A percentile compares a stretch with the other conserved stretches of the same genome.
Evolutionary conservation across 2,113 vertebrate genomes (phyloP).

Genomic region (Tricholaema leucomelas): DNA sequence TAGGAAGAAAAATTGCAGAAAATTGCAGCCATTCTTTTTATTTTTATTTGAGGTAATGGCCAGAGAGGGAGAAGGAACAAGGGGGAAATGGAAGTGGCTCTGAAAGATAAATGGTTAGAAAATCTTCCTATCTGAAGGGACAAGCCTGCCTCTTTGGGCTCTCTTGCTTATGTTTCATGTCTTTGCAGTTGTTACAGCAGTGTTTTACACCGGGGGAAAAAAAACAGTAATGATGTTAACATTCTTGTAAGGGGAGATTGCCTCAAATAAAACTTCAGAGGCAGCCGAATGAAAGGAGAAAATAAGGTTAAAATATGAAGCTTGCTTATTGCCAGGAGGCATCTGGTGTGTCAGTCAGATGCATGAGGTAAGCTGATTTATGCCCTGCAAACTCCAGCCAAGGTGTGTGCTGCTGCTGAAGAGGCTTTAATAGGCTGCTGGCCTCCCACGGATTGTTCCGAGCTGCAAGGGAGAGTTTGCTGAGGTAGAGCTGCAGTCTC

Average conservation of each 20-base stretch:
- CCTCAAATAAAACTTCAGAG: constrained; percentile 71
- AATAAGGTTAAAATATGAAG: constrained; percentile 69
- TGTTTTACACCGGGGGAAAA: constrained; percentile 18
- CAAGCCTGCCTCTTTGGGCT: neutral
- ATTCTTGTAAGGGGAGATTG: constrained; percentile 61
- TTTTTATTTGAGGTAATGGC: constrained; percentile 70
- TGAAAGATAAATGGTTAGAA: constrained; percentile 55
- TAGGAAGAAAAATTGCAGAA: constrained; percentile 75
- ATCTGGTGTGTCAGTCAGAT: constrained; percentile 65
- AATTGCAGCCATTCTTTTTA: constrained; percentile 77
- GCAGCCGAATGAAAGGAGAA: constrained; percentile 60
- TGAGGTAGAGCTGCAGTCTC: neutral
- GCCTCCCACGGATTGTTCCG: constrained; percentile 44
- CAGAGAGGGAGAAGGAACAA: constrained; percentile 40
- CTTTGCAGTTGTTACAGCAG: constrained; percentile 40
- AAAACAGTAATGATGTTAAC: constrained; percentile 64
- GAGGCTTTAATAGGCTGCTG: constrained; percentile 49
- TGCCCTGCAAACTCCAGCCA: constrained; percentile 54
- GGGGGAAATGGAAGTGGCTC: constrained; percentile 50
- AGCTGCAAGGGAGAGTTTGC: constrained; percentile 29
- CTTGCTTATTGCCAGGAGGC: constrained; percentile 46
- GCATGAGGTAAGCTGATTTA: constrained; percentile 68
- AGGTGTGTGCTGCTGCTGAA: constrained; percentile 53
- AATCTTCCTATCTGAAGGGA: constrained; percentile 38
- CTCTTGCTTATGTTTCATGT: constrained; percentile 26